phyloP scores from a whole-genome alignment of 2,113 vertebrate genomes.

The Bolborhynchus lineola region DNA sequence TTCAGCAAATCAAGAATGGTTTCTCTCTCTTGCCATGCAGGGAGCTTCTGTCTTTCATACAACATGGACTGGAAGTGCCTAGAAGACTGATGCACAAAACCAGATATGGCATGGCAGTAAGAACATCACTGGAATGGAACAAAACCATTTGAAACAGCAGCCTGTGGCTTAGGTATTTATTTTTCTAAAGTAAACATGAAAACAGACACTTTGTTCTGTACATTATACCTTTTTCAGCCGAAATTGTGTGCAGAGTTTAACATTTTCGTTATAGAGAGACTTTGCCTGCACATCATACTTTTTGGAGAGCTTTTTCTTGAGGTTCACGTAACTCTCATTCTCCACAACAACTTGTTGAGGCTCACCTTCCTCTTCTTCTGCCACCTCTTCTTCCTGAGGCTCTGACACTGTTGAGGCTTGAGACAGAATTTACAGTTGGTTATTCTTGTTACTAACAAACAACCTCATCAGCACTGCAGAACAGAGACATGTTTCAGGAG shows the following conservation, averaged over 20 bases:
- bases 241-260: slow-evolving; percentile 86
- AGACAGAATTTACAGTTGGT: not conserved
- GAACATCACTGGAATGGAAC: not conserved
- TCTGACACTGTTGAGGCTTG: slow-evolving; percentile 61
- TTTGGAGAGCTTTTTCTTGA: slow-evolving; percentile 84
- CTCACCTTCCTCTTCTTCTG: slow-evolving; percentile 55
- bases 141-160: not conserved
- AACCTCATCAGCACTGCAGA: not conserved
- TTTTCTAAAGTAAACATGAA: not conserved
- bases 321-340: slow-evolving; percentile 88
- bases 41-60: slow-evolving; percentile 89
- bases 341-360: slow-evolving; percentile 77
- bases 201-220: not conserved
- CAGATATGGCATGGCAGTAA: not conserved
- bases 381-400: slow-evolving; percentile 61
- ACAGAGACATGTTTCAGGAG: not conserved
- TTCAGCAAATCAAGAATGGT: slow-evolving; percentile 82
- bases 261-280: slow-evolving; percentile 80
- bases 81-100: slow-evolving; percentile 77
- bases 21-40: slow-evolving; percentile 88
- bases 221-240: slow-evolving; percentile 80
- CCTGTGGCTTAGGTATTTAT: not conserved
- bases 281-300: slow-evolving; percentile 76
- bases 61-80: slow-evolving; percentile 86
- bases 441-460: not conserved